Base-by-base conservation (phyloP, 2,113 vertebrate genomes). In the Lepisosteus osseus region DNA sequence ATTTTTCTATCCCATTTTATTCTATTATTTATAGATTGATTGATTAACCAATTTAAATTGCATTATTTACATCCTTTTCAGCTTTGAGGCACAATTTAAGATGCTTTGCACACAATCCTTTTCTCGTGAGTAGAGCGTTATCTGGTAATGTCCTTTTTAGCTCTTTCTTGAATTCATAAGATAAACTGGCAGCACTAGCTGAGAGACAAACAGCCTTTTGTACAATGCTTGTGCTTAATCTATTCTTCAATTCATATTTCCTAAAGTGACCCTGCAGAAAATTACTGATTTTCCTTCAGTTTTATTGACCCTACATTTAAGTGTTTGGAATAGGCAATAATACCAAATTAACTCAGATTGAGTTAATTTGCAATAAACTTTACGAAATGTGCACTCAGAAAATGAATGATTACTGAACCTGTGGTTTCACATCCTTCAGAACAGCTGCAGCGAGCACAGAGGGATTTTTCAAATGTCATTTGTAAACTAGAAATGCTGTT, bases 401-500 rank as follows among this genome's bases (percentile, higher is more conserved):
- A 45, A 54, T 42, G 73, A 70, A 54, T 47, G 11, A 54, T 70
- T 15, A 29, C 14, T 9, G 51, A 65, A 43, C 64, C 71, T n/a
- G 8, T n/a, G 42, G 67, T 57, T 8, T 65, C 41, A 43, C 43
- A 51, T 40, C 2, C 42, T 8, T 61, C 8, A 40, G 40, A 63
- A 71, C 70, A 72, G 55, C 74, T 56, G 54, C 59, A 55, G 9
- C 4, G 43, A 17, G 61, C 65, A 67, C 0, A 13, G 41, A 64
- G 56, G 69, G 72, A 72, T 51, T 43, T 78, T 73, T 44, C 40
- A 65, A 77, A 75, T 70, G 67, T 79, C 72, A 74, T 75, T 76
- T 69, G 76, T 72, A 65, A 76, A 62, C 47, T 54, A 72, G 64
- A 72, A 80, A 72, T 67, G 70, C 71, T 69, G 72, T 82, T 82